Evolutionary conservation across 2,888 invertebrate species (phyloP), one percentile per base, ranked within the genome.

Genomic region (Apotomis turbidana): DNA sequence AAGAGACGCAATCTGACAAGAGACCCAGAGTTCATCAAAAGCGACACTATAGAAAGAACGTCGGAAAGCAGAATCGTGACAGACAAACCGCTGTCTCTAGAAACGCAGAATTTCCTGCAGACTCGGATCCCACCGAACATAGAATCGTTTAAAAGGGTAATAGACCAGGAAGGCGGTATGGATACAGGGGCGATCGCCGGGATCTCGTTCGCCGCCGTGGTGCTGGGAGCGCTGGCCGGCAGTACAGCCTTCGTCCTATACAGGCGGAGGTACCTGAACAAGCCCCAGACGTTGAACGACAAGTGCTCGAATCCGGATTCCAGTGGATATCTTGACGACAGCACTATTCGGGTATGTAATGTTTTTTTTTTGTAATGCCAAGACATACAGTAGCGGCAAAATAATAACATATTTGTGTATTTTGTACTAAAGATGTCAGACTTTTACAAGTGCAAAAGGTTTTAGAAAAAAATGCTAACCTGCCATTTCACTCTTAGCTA

Each of bases 291-390:
- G 73, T 91, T 97, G 77, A 96, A 96, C 81, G 96, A 96, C 85
- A 96, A 96, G 80, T 96, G 96, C 85, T 97, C 97, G 81, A 97
- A 97, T 87, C 97, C 97, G 8, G 97, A 97, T 85, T 97, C 97
- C 71, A 97, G 97, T 84, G 97, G 97, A 79, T 97, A 97, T 84
- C 96, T 97, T 77, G 97, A 97, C 86, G 97, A 97, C 87, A 97
- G 97, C 87, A 97, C 97, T 83, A 95, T 97, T 87, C 94, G 97
- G 92, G 97, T 97, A 94, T 94, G 95, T 93, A 83, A 76, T n/a
- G 58, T 4, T 15, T 12, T 9, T 10, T 10, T 49, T 9, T 27
- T 27, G 2, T 27, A 27, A 27, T 27, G 27, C 2, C 1, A 27
- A 2, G 27, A 27, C 27, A 27, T 27, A 27, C 27, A 27, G 27